These are phyloP conservation scores for Strigamia crassipes DNA, from an alignment of 2,888 invertebrate species.

Conservation along the genomic window DNA sequence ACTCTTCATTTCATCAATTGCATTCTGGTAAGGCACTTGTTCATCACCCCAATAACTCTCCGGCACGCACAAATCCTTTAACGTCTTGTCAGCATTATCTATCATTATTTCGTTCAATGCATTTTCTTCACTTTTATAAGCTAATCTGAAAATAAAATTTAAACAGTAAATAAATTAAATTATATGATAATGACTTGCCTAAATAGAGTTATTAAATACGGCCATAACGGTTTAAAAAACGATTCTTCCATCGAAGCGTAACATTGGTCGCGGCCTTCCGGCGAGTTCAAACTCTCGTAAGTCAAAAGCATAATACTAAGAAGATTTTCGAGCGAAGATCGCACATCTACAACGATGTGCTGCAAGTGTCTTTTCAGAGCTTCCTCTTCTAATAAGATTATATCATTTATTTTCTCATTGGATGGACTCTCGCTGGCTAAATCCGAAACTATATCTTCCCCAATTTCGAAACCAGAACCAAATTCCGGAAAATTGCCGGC, in stretches of 20 bases:
- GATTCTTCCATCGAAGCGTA: slow-evolving; percentile 44
- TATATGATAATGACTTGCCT: neutral
- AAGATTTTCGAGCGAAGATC: slow-evolving; percentile 19
- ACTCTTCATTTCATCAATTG: slow-evolving; percentile 36
- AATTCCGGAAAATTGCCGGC: neutral
- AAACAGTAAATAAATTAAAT: no score
- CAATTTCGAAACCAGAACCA: neutral
- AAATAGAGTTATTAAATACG: slow-evolving; percentile 18
- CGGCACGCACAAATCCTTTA: slow-evolving; percentile 33
- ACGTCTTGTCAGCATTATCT: slow-evolving; percentile 1
- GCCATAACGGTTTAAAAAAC: slow-evolving; percentile 46
- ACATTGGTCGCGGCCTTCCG: slow-evolving; percentile 44
- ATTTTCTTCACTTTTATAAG: slow-evolving; percentile 37
- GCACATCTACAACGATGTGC: slow-evolving; percentile 41
- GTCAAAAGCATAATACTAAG: slow-evolving; percentile 45
- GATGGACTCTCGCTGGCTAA: neutral
- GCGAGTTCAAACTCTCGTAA: slow-evolving; percentile 32
- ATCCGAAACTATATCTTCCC: neutral
- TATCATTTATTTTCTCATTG: neutral
- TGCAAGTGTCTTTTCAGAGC: slow-evolving; percentile 45
- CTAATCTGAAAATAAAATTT: slow-evolving; percentile 5
- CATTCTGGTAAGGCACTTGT: slow-evolving; percentile 6
- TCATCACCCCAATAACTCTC: neutral
- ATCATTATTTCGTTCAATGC: slow-evolving; percentile 29
- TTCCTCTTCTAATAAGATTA: slow-evolving; percentile 36